Percentiles rank a stretch among this genome's conserved stretches.
Conservation (phyloP, 2,113 vertebrate species). For the Pavo muticus region DNA sequence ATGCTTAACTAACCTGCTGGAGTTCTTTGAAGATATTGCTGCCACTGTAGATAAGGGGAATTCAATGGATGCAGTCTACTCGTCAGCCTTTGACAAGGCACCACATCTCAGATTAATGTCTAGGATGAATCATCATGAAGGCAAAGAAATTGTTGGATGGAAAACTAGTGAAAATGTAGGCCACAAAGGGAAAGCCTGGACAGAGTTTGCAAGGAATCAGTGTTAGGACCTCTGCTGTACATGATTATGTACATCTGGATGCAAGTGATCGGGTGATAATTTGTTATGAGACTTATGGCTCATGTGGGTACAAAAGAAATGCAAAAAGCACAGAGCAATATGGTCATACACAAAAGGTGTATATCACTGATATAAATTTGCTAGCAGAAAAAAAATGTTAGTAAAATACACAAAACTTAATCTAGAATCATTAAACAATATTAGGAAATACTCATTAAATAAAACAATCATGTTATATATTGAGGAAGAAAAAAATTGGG, state of each 20-base stretch:
- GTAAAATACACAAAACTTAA: not conserved
- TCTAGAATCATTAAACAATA: not conserved
- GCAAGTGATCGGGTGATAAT: not conserved
- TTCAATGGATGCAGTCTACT: not conserved
- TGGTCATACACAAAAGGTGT: not conserved
- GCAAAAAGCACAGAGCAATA: not conserved
- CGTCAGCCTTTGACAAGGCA: not conserved
- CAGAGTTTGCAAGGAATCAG: not conserved
- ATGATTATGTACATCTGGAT: not conserved
- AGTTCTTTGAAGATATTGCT: constrained; percentile 52
- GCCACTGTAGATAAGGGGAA: constrained; percentile 31
- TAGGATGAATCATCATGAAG: constrained; percentile 13
- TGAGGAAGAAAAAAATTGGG: not conserved
- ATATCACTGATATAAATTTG: not conserved
- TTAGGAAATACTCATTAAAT: not conserved
- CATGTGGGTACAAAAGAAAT: not conserved
- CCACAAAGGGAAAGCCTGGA: not conserved
- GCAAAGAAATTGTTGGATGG: not conserved
- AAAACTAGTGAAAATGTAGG: constrained; percentile 10
- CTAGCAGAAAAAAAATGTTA: not conserved
- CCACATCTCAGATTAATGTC: constrained; percentile 10
- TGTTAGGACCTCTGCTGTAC: not conserved
- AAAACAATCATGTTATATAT: not conserved
- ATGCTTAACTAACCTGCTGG: constrained; percentile 34
- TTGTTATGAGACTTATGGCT: not conserved